Conservation (phyloP, 2,888 invertebrate genomes). For the Dynastes hyllus region DNA sequence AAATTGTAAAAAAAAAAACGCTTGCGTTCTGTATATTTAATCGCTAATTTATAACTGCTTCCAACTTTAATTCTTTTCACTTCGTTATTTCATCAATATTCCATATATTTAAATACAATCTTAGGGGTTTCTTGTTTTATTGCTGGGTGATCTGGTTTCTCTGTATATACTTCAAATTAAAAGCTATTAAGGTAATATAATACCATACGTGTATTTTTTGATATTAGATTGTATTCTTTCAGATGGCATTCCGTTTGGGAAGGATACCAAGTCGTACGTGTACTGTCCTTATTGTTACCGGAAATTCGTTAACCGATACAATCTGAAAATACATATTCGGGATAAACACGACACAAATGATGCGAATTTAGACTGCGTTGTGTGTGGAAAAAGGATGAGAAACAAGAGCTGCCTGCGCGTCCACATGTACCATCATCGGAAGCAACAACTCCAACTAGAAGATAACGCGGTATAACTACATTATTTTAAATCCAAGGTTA, state of each 20-base stretch:
- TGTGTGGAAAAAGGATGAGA: conserved; percentile 81
- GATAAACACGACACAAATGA: conserved; percentile 82
- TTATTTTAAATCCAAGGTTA: background rate
- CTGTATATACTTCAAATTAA: conserved; percentile 59
- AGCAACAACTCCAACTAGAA: conserved; percentile 68
- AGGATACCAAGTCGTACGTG: conserved; percentile 72
- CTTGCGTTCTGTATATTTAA: background rate
- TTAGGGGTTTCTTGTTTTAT: conserved; percentile 46
- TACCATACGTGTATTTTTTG: conserved; percentile 56
- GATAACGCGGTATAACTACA: conserved; percentile 16
- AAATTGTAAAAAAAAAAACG: background rate
- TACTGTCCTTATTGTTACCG: conserved; percentile 78
- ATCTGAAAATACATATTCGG: conserved; percentile 81
- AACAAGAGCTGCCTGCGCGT: conserved; percentile 78
- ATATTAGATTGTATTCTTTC: conserved; percentile 60
- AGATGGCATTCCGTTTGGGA: conserved; percentile 63
- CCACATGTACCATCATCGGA: conserved; percentile 79
- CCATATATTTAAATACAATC: conserved; percentile 45
- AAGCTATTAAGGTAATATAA: conserved; percentile 58
- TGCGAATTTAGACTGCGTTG: conserved; percentile 79
- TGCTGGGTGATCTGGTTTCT: conserved; percentile 57
- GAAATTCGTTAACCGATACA: conserved; percentile 80
- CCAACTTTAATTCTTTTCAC: background rate
- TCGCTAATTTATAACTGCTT: conserved; percentile 5
- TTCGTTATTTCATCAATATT: conserved; percentile 10